Conservation (phyloP, 2,797 vertebrate genomes). For the Neoniphon sammara region DNA sequence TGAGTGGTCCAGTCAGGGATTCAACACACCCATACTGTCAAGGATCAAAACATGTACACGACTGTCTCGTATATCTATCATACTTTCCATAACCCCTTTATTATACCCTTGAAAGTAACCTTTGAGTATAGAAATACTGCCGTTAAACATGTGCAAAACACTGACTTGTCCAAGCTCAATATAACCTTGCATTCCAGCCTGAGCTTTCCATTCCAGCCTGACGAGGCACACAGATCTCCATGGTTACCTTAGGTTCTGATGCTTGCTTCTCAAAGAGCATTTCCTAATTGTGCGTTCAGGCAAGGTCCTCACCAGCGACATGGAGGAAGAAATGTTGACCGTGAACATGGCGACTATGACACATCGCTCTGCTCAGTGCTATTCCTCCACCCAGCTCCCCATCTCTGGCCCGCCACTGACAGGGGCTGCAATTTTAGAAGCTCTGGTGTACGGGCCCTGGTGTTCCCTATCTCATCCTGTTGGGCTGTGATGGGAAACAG, state of each 20-base stretch:
- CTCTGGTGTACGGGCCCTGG: conserved; percentile 43
- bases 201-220: conserved; percentile 52
- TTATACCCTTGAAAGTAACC: no score
- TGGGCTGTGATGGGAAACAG: conserved; percentile 82
- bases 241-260: conserved; percentile 76
- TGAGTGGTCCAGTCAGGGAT: conserved; percentile 17
- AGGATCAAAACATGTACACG: not conserved
- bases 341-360: conserved; percentile 80
- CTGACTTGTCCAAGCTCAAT: conserved; percentile 44
- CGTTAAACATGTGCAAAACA: conserved; percentile 47
- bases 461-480: conserved; percentile 69
- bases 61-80: not conserved
- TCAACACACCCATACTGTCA: conserved; percentile 1
- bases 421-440: conserved; percentile 54
- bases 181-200: conserved; percentile 59
- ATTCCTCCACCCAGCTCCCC: conserved; percentile 46
- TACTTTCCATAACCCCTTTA: no score
- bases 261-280: conserved; percentile 70
- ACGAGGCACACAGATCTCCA: conserved; percentile 64
- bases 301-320: conserved; percentile 74
- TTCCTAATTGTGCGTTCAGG: conserved; percentile 71
- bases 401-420: conserved; percentile 54
- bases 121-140: not conserved
- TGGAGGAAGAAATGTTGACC: conserved; percentile 84
- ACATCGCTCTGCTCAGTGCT: conserved; percentile 49